phyloP scores from a whole-genome alignment of 2,888 invertebrate species.

The Galerucella nymphaeae region DNA sequence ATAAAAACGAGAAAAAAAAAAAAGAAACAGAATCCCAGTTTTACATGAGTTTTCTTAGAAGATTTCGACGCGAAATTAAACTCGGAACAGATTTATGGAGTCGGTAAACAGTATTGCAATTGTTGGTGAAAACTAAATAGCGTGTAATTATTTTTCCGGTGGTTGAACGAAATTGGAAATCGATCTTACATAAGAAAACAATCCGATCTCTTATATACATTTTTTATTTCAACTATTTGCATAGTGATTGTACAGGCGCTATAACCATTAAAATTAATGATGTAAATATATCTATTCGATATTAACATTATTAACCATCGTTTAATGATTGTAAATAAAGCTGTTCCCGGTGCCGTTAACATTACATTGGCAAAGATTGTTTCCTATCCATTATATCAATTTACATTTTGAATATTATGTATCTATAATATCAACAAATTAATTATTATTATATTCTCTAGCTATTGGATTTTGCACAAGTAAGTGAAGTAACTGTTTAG shows the following conservation, averaged over 20 bases:
- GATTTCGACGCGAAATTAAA: neutral
- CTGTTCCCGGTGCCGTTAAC: slow-evolving; percentile 13
- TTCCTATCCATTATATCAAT: neutral
- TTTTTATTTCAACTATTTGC: too few relatives aligned
- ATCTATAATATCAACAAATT: too few relatives aligned
- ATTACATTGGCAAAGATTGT: slow-evolving; percentile 15
- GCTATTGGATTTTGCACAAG: too few relatives aligned
- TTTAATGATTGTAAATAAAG: slow-evolving; percentile 27
- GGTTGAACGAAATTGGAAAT: slow-evolving; percentile 15
- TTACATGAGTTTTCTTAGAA: neutral
- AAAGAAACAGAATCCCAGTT: too few relatives aligned
- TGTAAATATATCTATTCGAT: too few relatives aligned
- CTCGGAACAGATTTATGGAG: neutral
- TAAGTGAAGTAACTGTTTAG: too few relatives aligned
- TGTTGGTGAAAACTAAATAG: slow-evolving; percentile 28
- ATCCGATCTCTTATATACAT: too few relatives aligned
- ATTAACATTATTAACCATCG: slow-evolving; percentile 4
- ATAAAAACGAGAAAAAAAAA: too few relatives aligned
- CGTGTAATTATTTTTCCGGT: slow-evolving; percentile 32
- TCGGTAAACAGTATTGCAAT: slow-evolving; percentile 12
- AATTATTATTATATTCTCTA: too few relatives aligned
- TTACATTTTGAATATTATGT: slow-evolving; percentile 10
- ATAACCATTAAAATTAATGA: too few relatives aligned
- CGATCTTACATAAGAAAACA: neutral
- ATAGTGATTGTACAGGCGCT: too few relatives aligned